Base-by-base conservation (phyloP, 2,888 invertebrate genomes). In the Polydrusus cervinus region DNA sequence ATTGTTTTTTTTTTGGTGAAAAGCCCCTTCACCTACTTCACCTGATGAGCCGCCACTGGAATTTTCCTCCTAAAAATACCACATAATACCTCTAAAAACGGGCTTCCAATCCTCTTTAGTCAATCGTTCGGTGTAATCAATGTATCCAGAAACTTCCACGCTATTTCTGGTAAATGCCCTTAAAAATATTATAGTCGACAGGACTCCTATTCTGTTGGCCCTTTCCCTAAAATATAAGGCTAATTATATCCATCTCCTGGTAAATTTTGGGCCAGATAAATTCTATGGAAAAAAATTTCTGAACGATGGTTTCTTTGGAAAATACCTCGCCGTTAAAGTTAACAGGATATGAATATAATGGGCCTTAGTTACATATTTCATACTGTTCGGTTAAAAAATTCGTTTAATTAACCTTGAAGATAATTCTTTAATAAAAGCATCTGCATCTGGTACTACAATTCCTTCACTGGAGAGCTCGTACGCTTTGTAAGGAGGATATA, bases 101-200 rank as follows among this genome's bases (percentile, higher is more conserved):
- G 90, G 90, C n/a, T 87, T 87, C 94, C 95, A 96, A 84, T 96
- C 92, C 80, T 95, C 94, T 0, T 89, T 88, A 64, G 90, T 87
- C 11, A 95, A 87, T 61, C 94, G 89, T 76, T 94, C 91, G 0
- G 90, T 91, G 85, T 92, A 96, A 85, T 97, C 97, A 34, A 97
- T 92, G 83, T 95, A 97, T 0, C 94, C 95, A 0, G 96, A 96
- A 74, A 96, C 90, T 84, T 96, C 95, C 79, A 93, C 93, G 1
- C 94, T 93, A 6, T 91, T 89, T 75, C 89, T 90, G 10, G 92
- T 93, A 75, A 89, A 89, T 83, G 91, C 90, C 9, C 94, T 89
- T 6, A 96, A 85, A 83, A 95, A 96, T 75, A 97, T 93, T 62
- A 97, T 95, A 0, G 94, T 92, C 91, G 93, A 88, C 34, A 84